phyloP scores from a whole-genome alignment of 2,113 vertebrate species.

The Entomyzon cyanotis region DNA sequence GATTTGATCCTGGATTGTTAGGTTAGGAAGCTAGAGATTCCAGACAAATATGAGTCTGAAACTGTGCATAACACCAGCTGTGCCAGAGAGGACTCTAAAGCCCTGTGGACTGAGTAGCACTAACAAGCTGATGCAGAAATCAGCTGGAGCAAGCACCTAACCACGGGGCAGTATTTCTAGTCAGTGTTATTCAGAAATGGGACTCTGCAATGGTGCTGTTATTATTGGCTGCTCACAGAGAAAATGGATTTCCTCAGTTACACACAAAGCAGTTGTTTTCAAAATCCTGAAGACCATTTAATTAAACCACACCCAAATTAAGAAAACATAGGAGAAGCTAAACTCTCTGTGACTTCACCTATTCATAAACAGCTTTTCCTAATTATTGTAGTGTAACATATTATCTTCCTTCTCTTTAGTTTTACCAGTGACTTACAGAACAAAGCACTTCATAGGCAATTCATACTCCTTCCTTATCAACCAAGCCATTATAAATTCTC shows the following conservation, averaged over 20 bases:
- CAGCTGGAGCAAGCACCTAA: neutral
- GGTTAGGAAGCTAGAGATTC: neutral
- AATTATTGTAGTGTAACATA: neutral
- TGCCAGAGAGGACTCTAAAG: neutral
- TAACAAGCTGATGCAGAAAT: neutral
- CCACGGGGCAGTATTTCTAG: neutral
- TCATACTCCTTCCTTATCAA: neutral
- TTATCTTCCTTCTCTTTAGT: neutral
- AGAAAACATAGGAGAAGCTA: neutral
- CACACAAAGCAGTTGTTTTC: neutral
- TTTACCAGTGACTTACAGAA: neutral
- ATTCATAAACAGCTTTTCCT: neutral
- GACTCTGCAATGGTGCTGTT: neutral
- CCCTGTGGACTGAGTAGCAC: neutral
- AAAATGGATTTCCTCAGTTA: neutral
- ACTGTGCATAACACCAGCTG: neutral
- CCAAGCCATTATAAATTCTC: neutral
- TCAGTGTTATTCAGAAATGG: neutral
- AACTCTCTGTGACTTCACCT: neutral
- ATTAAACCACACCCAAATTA: neutral
- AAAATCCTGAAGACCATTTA: neutral
- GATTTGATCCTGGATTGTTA: neutral
- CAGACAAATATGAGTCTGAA: neutral
- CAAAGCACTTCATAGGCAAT: neutral
- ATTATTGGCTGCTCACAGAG: neutral